Evolutionary conservation across 2,113 vertebrate genomes (phyloP), one percentile per base, ranked within the genome.

Genomic region (Cyprinodon brontotheroides): DNA sequence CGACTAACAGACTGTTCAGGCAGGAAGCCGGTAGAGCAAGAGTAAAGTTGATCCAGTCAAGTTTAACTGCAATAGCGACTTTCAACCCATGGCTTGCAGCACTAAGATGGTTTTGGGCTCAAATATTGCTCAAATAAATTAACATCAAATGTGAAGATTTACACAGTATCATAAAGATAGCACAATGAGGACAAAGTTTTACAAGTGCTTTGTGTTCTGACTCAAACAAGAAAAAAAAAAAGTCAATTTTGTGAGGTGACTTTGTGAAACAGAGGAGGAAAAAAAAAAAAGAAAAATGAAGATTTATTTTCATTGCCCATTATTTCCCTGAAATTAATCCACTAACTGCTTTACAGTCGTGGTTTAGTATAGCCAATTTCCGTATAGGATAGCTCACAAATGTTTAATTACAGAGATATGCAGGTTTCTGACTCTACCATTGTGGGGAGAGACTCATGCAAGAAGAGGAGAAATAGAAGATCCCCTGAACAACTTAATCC

Each of bases 401-500:
- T 43, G 71, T 78, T 89, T 89, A 87, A 91, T 93, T 93, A 92
- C 75, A 17, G 80, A 84, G 87, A 90, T 86, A 89, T 61, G 67
- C 74, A 70, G 81, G 76, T 85, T 79, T 82, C 62, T 77, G 89
- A 83, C 88, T 87, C 71, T 77, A 72, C 79, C 81, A 81, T 86
- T 90, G 84, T 78, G 60, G 67, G 78, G 47, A 77, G 74, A 82
- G 78, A 74, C 72, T 89, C 65, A 1, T 65, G 85, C 77, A 81
- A 80, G 74, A 83, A 83, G 87, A 74, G 48, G 71, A 84, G 67
- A 88, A 83, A 77, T 79, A 80, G 79, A 85, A 86, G 86, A 92
- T 90, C 89, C 81, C 65, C 82, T 85, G 89, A 92, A 93, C 93
- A 93, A 92, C 90, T 93, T 94, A 94, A 94, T 93, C 93, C 93